phyloP scores from a whole-genome alignment of 2,888 invertebrate genomes.

The Monoplex corrugatus region DNA sequence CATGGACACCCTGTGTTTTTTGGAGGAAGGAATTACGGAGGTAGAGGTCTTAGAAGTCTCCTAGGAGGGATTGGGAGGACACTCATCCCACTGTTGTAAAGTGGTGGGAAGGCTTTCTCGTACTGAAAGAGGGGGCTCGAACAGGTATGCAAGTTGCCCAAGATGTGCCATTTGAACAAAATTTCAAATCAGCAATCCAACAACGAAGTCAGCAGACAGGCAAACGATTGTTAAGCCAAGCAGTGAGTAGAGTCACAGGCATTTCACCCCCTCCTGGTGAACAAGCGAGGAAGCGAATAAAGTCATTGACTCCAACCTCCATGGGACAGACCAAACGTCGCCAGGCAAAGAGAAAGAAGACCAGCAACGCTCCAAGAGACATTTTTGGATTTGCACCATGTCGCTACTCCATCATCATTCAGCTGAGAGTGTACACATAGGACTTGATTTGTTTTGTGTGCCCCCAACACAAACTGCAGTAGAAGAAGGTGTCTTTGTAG shows the following conservation, averaged over 20 bases:
- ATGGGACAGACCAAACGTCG: not conserved
- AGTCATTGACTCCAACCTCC: not conserved
- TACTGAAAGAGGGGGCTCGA: constrained; percentile 19
- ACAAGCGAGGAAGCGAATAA: not conserved
- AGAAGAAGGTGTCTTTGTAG: constrained; percentile 49
- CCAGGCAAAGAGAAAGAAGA: not conserved
- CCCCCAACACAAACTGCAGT: constrained; percentile 49
- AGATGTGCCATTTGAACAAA: constrained; percentile 24
- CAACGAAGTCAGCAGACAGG: not conserved
- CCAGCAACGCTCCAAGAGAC: not conserved
- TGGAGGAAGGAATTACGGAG: too few relatives aligned
- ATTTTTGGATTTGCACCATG: not conserved
- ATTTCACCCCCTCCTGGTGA: not conserved
- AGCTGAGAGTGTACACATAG: constrained; percentile 28
- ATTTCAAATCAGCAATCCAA: not conserved
- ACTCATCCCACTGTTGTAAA: too few relatives aligned
- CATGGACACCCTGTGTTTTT: too few relatives aligned
- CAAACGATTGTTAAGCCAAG: not conserved
- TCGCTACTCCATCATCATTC: constrained; percentile 31
- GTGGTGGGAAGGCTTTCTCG: constrained; percentile 36
- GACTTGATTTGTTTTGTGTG: constrained; percentile 52
- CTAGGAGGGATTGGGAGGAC: too few relatives aligned
- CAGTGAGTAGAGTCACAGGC: not conserved
- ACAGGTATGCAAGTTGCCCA: constrained; percentile 29
- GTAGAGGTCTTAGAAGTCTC: too few relatives aligned